Evolutionary conservation across 2,113 vertebrate genomes (phyloP), one percentile per base, ranked within the genome.

Genomic region (Anoura caudifer): DNA sequence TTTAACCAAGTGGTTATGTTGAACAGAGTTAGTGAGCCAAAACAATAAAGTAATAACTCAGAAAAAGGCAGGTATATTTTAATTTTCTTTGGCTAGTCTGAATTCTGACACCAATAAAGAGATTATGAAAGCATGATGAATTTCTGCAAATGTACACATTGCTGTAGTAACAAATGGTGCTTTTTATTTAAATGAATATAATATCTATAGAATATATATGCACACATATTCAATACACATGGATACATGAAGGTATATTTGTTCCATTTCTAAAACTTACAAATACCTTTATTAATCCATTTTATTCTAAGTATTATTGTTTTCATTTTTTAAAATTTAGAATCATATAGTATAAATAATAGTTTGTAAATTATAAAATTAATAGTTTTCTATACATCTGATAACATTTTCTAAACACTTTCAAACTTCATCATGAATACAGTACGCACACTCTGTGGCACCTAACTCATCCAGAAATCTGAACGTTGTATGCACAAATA

Each of bases 341-440:
- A 87, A 47, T 69, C 63, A 92, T 36, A 81, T 47, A 87, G 20
- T 3, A 47, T 95, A 43, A 47, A 94, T 85, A 87, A 85, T 50
- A 88, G 3, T 87, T 16, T 69, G 2, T 13, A 96, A 95, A 97
- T 97, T 96, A 92, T 59, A 50, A 72, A 85, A 38, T 72, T 97
- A 95, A 70, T 72, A 63, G 11, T 79, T 97, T 94, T 96, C 67
- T 91, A 12, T 38, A 43, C 61, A 95, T 65, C 36, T 96, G 75
- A 97, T 91, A 45, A 26, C 9, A 94, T 95, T 85, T 63, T 45
- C 36, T 41, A 83, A 98, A 95, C 9, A 63, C 13, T 95, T 92
- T 79, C 41, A 96, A 95, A 97, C 97, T 59, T 97, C 16, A 94
- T 97, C 26, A 95, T 86, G 15, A 95, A 90, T 86, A 89, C 73